A percentile compares a stretch with the other conserved stretches of the same genome.
phyloP scores from a whole-genome alignment of 2,113 vertebrate species.

The Oriolus oriolus region DNA sequence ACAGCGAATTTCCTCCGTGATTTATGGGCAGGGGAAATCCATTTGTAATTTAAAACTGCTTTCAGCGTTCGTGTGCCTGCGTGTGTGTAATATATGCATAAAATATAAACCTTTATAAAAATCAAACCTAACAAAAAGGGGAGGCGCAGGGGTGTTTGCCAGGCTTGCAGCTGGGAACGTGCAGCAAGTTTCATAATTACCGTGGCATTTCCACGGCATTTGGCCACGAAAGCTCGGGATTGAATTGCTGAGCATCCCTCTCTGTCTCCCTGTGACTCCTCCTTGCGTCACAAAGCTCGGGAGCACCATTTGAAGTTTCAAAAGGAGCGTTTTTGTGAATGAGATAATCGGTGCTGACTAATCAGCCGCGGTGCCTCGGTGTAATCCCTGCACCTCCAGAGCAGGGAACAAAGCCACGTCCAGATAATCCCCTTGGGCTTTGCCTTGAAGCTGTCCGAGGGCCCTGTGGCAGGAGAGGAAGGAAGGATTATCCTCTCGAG shows the following conservation, averaged over 20 bases:
- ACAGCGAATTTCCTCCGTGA: neutral
- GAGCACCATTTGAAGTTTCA: neutral
- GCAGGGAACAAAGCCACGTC: neutral
- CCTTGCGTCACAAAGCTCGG: neutral
- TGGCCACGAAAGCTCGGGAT: neutral
- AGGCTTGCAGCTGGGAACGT: neutral
- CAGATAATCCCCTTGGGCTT: neutral
- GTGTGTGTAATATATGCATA: neutral
- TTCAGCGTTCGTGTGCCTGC: neutral
- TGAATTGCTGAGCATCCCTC: neutral
- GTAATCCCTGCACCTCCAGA: neutral
- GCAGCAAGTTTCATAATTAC: neutral
- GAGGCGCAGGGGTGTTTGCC: neutral
- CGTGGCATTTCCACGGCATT: neutral
- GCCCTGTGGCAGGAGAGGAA: neutral
- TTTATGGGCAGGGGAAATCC: neutral
- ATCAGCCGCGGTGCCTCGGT: neutral
- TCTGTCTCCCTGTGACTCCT: neutral
- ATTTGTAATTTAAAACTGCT: neutral
- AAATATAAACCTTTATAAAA: neutral
- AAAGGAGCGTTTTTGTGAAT: constrained; percentile 6
- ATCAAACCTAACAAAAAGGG: neutral
- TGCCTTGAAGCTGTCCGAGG: neutral
- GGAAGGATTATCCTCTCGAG: neutral
- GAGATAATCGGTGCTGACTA: neutral